Conservation (phyloP, 2,888 invertebrate genomes). For the Toxonevra muliebris region DNA sequence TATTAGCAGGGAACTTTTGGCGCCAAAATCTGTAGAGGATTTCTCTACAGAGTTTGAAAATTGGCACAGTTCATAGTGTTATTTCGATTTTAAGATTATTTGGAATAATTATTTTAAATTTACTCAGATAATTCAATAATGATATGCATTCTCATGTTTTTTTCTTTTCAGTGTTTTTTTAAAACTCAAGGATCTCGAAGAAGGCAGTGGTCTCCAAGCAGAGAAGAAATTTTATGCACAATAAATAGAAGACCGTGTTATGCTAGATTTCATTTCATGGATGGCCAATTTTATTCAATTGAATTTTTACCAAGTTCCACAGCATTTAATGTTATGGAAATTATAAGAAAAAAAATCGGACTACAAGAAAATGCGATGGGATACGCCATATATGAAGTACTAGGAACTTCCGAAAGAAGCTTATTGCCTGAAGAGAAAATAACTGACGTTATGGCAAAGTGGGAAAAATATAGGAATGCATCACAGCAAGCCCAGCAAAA, state of each 20-base stretch:
- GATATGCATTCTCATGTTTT: background rate
- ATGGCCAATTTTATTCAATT: constrained; percentile 93
- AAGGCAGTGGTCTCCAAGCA: constrained; percentile 89
- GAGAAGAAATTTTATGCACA: constrained; percentile 92
- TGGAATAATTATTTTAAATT: too few relatives aligned
- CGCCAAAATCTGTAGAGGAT: too few relatives aligned
- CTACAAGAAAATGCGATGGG: constrained; percentile 68
- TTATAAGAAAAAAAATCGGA: constrained; percentile 90
- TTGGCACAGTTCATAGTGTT: too few relatives aligned
- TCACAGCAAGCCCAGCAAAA: constrained; percentile 69
- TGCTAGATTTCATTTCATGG: constrained; percentile 90
- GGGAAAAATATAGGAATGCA: constrained; percentile 87
- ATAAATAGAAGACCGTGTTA: constrained; percentile 90
- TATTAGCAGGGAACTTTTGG: too few relatives aligned
- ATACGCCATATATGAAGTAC: constrained; percentile 91
- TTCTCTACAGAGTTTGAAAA: too few relatives aligned
- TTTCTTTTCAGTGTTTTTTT: constrained; percentile 70
- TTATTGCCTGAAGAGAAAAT: constrained; percentile 87
- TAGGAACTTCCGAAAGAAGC: constrained; percentile 87
- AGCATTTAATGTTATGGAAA: constrained; percentile 86
- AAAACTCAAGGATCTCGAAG: constrained; percentile 79
- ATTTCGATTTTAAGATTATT: too few relatives aligned
- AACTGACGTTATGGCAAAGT: constrained; percentile 93
- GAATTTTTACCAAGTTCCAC: constrained; percentile 96
- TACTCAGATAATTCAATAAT: background rate